phyloP scores from a whole-genome alignment of 2,113 vertebrate species.

The Apodemus speciosus region DNA sequence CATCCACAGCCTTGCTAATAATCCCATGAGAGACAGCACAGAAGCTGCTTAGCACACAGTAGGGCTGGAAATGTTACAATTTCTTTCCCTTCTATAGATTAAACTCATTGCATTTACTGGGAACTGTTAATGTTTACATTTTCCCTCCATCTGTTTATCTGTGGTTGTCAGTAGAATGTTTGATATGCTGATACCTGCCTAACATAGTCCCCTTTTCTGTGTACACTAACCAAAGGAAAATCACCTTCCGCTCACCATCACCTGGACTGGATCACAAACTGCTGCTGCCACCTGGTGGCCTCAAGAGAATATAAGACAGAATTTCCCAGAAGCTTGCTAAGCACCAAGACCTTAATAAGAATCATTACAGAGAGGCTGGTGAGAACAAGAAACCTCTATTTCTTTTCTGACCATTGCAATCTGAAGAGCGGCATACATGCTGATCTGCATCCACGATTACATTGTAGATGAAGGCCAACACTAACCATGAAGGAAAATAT shows the following conservation, averaged over 20 bases:
- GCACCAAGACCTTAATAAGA: neutral
- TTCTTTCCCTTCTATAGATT: neutral
- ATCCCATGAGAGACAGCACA: neutral
- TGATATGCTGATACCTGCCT: neutral
- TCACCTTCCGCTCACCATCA: rapidly evolving
- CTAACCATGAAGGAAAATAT: neutral
- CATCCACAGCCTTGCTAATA: neutral
- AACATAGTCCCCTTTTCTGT: neutral
- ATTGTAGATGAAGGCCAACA: slow-evolving; percentile 34
- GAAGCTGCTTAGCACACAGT: no score
- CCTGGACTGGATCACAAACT: neutral
- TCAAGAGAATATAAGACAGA: neutral
- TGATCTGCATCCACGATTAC: neutral
- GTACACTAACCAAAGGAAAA: neutral
- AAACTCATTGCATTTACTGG: neutral
- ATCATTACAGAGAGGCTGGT: neutral
- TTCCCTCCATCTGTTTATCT: slow-evolving; percentile 19
- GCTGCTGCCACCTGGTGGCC: slow-evolving; percentile 73
- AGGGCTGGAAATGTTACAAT: neutral
- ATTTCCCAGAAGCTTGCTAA: neutral
- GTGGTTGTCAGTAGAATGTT: neutral
- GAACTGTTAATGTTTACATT: neutral
- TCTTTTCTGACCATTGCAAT: neutral
- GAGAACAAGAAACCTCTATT: neutral
- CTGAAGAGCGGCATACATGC: neutral